Evolutionary conservation across 2,888 invertebrate genomes (phyloP), one percentile per base, ranked within the genome.

Genomic region (Siphonodentalium dalli): DNA sequence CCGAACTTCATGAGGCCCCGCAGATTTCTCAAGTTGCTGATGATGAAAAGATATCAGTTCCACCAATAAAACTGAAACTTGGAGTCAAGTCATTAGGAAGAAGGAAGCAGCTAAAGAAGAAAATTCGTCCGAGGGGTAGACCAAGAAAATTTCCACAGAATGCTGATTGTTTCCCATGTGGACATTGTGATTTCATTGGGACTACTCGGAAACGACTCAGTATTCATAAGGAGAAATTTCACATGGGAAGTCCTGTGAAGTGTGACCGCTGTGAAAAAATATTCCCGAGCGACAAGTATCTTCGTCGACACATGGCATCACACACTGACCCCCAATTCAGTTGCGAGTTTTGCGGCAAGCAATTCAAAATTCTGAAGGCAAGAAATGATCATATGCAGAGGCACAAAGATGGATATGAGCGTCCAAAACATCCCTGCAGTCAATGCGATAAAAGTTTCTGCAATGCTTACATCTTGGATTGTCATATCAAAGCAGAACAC

Each of bases 341-440:
- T 15, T 74, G 74, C 60, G 65, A 68, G 44, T 51, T 65, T n/a
- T 74, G 74, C 59, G 69, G 69, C 2, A 71, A 71, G 50, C 55
- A 64, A 50, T 74, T 70, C 44, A 74, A 72, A 59, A 55, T 61
- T 20, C 48, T 50, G n/a, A 70, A 66, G 51, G 62, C 69, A 15
- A 58, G 72, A 47, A 35, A 53, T 13, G 66, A 63, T 23, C 74
- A 74, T 43, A 54, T 49, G 39, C 70, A 69, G 44, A 65, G 55
- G 23, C 74, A 74, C 43, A 61, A 65, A 8, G 45, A 47, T 6
- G 52, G 48, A 24, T 68, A 66, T 48, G 40, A 56, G n/a, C 63
- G 55, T 46, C 66, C 67, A 26, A 48, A 59, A 15, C 64, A 66
- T 48, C 49, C 54, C n/a, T 72, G 72, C 56, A 54, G 58, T 6